phyloP scores from a whole-genome alignment of 2,113 vertebrate genomes.

The Jaculus jaculus region DNA sequence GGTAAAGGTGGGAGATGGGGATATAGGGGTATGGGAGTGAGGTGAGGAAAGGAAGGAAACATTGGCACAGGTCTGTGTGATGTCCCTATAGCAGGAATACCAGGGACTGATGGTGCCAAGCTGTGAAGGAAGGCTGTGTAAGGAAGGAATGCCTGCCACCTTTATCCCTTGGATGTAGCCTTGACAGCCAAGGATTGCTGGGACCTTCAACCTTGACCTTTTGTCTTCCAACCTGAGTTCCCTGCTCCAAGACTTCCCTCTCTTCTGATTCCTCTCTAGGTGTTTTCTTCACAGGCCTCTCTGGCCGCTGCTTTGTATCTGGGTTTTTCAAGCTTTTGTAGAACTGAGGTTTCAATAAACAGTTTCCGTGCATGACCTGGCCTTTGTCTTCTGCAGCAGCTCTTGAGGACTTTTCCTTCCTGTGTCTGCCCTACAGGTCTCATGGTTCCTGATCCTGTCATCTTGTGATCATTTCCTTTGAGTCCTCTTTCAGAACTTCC shows the following conservation, averaged over 20 bases:
- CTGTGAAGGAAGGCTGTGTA: background rate
- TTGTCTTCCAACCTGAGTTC: constrained; percentile 42
- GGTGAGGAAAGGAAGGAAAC: background rate
- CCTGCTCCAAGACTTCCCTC: background rate
- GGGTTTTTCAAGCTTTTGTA: constrained; percentile 86
- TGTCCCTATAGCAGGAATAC: constrained; percentile 39
- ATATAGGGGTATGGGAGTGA: too few species aligned
- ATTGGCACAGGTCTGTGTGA: constrained; percentile 22
- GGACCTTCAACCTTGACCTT: constrained; percentile 39
- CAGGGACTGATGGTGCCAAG: constrained; percentile 30
- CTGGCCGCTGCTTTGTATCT: constrained; percentile 78
- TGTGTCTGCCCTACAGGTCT: background rate
- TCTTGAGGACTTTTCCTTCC: background rate
- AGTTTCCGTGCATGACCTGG: constrained; percentile 70
- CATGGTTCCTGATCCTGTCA: background rate
- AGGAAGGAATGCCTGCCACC: background rate
- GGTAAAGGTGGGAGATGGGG: constrained; percentile 28
- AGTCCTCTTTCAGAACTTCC: background rate
- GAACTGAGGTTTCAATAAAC: constrained; percentile 80
- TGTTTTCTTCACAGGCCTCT: constrained; percentile 81
- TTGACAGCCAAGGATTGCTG: constrained; percentile 46
- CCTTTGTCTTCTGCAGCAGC: constrained; percentile 52
- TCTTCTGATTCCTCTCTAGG: background rate
- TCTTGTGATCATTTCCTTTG: background rate
- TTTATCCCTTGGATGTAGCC: background rate